These are phyloP conservation scores for Pterocles burchelli DNA, from an alignment of 2,113 vertebrate species.

Conservation along the genomic window DNA sequence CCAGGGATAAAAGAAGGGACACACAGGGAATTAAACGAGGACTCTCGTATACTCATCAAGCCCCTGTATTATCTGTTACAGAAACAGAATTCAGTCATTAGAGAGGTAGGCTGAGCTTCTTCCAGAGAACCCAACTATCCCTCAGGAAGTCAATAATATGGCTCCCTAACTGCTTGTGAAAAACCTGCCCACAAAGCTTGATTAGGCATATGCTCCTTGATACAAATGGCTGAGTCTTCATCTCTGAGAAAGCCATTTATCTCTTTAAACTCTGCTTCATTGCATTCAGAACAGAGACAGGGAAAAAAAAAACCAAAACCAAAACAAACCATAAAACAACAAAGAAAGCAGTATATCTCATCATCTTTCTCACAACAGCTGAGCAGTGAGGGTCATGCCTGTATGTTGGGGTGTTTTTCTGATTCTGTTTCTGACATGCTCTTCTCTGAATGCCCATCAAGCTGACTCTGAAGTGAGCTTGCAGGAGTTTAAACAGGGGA, in stretches of 20 bases:
- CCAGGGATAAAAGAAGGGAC: neutral
- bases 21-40: neutral
- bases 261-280: neutral
- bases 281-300: neutral
- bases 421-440: neutral
- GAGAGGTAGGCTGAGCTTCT: neutral
- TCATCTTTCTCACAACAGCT: fast-evolving
- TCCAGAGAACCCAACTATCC: neutral
- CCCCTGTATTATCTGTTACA: neutral
- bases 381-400: neutral
- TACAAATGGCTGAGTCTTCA: neutral
- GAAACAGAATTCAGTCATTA: neutral
- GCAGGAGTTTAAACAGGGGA: neutral
- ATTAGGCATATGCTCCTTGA: neutral
- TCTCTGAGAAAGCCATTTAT: neutral
- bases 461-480: neutral
- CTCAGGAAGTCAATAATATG: neutral
- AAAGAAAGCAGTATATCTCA: neutral
- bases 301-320: neutral
- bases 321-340: neutral
- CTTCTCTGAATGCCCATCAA: neutral
- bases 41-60: neutral
- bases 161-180: neutral
- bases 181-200: neutral
- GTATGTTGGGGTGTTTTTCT: neutral